phyloP scores from a whole-genome alignment of 2,888 invertebrate genomes.

The Drosophila kambysellisi region DNA sequence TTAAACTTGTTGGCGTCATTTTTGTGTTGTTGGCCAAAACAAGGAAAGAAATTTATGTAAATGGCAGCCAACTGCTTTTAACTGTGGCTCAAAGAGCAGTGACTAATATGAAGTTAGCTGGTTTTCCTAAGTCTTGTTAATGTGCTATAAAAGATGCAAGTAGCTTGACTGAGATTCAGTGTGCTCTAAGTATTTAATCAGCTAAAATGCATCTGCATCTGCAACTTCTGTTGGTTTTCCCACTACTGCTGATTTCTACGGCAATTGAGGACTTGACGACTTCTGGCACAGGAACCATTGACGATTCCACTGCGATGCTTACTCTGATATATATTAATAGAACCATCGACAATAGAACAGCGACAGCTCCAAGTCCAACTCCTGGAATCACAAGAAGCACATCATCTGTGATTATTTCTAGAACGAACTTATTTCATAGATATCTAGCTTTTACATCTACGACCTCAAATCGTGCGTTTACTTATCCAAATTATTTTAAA shows the following conservation, averaged over 20 bases:
- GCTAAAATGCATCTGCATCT: conserved; percentile 26
- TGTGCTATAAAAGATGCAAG: conserved; percentile 36
- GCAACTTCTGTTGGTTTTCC: background rate
- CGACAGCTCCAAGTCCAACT: background rate
- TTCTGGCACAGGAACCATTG: background rate
- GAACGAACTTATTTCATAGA: conserved; percentile 22
- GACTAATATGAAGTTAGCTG: conserved; percentile 25
- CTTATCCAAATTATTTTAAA: background rate
- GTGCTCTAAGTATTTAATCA: background rate
- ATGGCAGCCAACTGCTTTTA: conserved; percentile 21
- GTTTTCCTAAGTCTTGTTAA: background rate
- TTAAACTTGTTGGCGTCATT: background rate
- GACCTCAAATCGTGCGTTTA: no score
- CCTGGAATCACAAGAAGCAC: background rate
- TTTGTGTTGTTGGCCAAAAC: conserved; percentile 12
- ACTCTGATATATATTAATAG: background rate
- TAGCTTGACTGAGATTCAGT: conserved; percentile 7
- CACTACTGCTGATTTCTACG: conserved; percentile 1
- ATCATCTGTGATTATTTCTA: background rate
- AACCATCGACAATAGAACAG: background rate
- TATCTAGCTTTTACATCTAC: background rate
- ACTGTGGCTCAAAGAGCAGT: conserved; percentile 1
- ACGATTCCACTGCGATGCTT: background rate
- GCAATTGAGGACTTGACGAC: background rate
- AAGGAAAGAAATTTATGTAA: conserved; percentile 11